Percentiles rank a stretch among this genome's conserved stretches.
phyloP scores from a whole-genome alignment of 1,140 invertebrate species.

The Drosophila virilis region DNA sequence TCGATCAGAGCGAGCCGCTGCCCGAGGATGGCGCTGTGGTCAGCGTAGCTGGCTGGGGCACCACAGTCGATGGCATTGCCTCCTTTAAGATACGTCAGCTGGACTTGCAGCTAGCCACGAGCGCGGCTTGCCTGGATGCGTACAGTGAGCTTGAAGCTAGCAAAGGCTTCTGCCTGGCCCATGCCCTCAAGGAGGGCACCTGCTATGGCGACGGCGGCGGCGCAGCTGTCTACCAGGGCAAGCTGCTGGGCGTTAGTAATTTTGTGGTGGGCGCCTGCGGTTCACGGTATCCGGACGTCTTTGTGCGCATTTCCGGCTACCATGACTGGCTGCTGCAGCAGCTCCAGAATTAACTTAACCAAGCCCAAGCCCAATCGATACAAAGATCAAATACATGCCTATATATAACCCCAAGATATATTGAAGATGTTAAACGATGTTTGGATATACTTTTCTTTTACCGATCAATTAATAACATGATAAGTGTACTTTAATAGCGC shows the following conservation, averaged over 20 bases:
- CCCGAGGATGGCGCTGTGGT: conserved; percentile 45
- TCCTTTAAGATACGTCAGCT: conserved; percentile 64
- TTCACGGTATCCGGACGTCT: conserved; percentile 76
- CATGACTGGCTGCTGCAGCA: conserved; percentile 62
- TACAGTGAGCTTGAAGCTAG: conserved; percentile 44
- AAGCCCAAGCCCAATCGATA: not conserved
- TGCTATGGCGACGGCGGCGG: conserved; percentile 76
- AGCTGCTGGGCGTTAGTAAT: conserved; percentile 62
- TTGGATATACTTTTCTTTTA: too few relatives aligned
- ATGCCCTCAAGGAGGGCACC: conserved; percentile 68
- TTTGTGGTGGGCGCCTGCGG: conserved; percentile 79
- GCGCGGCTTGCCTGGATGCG: conserved; percentile 55
- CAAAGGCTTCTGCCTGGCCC: conserved; percentile 60
- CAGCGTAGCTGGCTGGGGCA: conserved; percentile 69
- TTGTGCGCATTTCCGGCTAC: conserved; percentile 55
- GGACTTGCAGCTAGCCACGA: conserved; percentile 40
- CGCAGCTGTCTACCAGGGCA: conserved; percentile 57
- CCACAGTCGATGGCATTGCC: conserved; percentile 46
- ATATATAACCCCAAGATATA: not conserved
- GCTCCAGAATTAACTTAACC: conserved; percentile 12
- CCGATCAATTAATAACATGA: not conserved
- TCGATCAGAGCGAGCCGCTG: conserved; percentile 11
- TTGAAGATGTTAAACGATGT: not conserved
- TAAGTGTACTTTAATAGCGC: not conserved
- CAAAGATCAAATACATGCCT: conserved; percentile 11